Base-by-base conservation (phyloP, 2,797 vertebrate species). In the Ciconia nigra region DNA sequence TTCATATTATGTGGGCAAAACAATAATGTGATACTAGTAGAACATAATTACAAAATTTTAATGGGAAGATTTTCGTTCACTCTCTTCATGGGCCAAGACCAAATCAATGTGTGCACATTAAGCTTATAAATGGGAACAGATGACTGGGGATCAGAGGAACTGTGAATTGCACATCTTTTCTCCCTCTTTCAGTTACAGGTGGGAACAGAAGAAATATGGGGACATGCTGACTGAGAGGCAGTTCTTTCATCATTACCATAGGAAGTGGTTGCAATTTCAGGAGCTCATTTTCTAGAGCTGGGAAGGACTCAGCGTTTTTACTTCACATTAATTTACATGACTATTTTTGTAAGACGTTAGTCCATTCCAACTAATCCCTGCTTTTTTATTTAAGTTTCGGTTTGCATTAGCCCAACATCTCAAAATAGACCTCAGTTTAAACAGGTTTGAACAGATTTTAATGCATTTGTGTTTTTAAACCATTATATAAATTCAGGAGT, bases 341-440 rank as follows among this genome's bases (percentile, higher is more conserved):
- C 52, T 78, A 10, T 58, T 91, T 93, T 90, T 72, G 7, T 61
- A 83, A 78, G 16, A 29, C 33, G 58, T 39, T 35, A 47, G 33
- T 78, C 31, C 42, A 18, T 71, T 87, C 37, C 42, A 91, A 42
- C n/a, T 55, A 95, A 88, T 66, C 19, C 6, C 47, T 59, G 14
- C 3, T n/a, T 58, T 87, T 89, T 90, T 5, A 42, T 77, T 85
- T 62, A 87, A 63, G 13, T 57, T 71, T 81, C 46, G 51, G 41
- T 85, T 83, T 16, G 41, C 76, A 71, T 59, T 80, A 76, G 18
- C 28, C 20, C 39, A 73, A 6, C 24, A 57, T 82, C 52, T 91
- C 66, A 82, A 90, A 94, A 52, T 6, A 61, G n/a, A 87, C 12
- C n/a, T 93, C 54, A 58, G 47, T 89, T 92, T 77, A 91, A 79